phyloP scores from a whole-genome alignment of 2,113 vertebrate genomes.

The Corydoras maculifer region DNA sequence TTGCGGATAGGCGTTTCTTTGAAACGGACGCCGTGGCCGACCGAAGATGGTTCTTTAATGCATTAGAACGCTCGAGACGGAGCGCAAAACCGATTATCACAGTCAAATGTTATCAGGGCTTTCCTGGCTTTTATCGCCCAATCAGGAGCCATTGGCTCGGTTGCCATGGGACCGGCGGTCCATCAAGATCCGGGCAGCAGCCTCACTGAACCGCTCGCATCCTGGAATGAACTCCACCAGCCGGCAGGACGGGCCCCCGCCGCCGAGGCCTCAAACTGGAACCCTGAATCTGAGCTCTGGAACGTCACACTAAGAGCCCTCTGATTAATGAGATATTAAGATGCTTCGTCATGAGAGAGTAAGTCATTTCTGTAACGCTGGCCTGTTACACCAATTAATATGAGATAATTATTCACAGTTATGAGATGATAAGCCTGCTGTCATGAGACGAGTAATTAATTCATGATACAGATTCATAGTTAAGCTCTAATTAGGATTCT shows the following conservation, averaged over 20 bases:
- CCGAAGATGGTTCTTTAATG: constrained; percentile 3
- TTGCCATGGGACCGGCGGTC: constrained; percentile 7
- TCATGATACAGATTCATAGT: no score
- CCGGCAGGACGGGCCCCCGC: background rate
- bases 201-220: constrained; percentile 10
- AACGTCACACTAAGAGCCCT: no score
- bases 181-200: constrained; percentile 6
- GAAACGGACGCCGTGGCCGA: constrained; percentile 4
- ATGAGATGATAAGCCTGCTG: no score
- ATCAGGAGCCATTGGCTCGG: constrained; percentile 11
- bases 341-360: no score
- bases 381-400: no score
- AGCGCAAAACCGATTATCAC: constrained; percentile 8
- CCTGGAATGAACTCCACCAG: constrained; percentile 22
- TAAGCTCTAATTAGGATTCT: no score
- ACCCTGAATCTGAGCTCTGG: no score
- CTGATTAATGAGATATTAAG: no score
- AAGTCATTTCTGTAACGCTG: no score
- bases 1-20: background rate
- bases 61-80: constrained; percentile 8
- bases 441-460: no score
- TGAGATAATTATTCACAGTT: no score
- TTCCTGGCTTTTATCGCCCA: constrained; percentile 12
- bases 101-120: constrained; percentile 5
- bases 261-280: no score